Evolutionary conservation across 37 sponge, comb jelly and placozoan genomes (phyloP).

Genomic region (Cladorhizidae sp.): DNA sequence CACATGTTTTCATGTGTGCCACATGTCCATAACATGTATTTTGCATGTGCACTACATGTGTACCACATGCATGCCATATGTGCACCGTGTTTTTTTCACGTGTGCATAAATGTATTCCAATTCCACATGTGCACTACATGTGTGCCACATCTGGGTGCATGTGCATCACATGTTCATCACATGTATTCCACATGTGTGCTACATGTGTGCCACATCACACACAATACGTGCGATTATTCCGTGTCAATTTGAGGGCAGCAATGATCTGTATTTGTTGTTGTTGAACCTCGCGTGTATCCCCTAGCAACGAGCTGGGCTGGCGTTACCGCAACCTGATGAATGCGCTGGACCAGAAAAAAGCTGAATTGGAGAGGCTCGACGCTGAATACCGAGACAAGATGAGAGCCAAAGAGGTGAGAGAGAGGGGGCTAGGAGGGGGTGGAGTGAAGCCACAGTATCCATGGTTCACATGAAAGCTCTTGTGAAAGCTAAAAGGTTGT

Average conservation of each 20-base stretch:
- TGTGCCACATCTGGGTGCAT: neutral
- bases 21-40: too few relatives aligned
- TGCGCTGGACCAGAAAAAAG: constrained; percentile 36
- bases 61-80: neutral
- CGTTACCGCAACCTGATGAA: constrained; percentile 53
- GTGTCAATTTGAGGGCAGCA: too few relatives aligned
- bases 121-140: neutral
- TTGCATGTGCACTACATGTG: neutral
- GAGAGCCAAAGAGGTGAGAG: constrained; percentile 47
- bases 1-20: neutral
- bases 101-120: neutral
- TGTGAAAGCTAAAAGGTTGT: too few relatives aligned
- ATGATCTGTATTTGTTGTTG: neutral
- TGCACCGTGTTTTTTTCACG: neutral
- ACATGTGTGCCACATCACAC: too few relatives aligned
- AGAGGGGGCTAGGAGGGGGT: too few relatives aligned
- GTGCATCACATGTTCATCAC: neutral
- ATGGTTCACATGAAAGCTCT: too few relatives aligned
- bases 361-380: constrained; percentile 69
- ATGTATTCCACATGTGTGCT: neutral
- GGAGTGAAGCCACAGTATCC: too few relatives aligned
- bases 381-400: constrained; percentile 60
- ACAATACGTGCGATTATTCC: too few relatives aligned
- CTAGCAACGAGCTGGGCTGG: constrained; percentile 59
- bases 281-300: neutral